Base-by-base conservation (phyloP, 2,113 vertebrate genomes). In the Percina caprodes region DNA sequence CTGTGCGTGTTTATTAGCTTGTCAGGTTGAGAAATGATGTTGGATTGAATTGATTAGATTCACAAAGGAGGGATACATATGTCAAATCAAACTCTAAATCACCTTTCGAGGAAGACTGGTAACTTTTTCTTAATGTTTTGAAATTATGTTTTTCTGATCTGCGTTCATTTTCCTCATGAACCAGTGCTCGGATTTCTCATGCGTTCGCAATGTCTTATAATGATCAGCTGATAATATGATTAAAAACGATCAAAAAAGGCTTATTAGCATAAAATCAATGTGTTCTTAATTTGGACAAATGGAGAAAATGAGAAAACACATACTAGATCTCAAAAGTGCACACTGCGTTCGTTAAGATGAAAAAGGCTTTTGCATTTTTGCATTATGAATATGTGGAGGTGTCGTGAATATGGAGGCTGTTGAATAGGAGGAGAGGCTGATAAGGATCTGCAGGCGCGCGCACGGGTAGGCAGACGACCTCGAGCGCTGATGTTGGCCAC, bases 341-440 rank as follows among this genome's bases (percentile, higher is more conserved):
- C 74, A 66, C 48, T 26, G 74, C 66, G 77, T 72, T 70, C 61
- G 80, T 77, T 67, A 48, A 76, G 86, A 86, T 74, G 67, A 33
- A 60, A 78, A 87, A 86, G 82, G 76, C 84, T 93, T 94, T 95
- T 93, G 92, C 91, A 92, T 95, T 93, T 93, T 93, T 92, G 90
- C 88, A 90, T 93, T 90, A 93, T 94, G 91, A 92, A 90, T 91
- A 88, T 90, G 86, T 89, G 89, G 82, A 89, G 89, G 88, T 93
- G 92, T 92, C 90, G 89, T 94, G 92, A 94, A 94, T 94, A 94
- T 94, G 94, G 89, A 93, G 91, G 90, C 86, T 89, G 86, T 77
- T 88, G 90, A 90, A 93, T 71, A 87, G 66, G 74, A 85, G 83
- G 82, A 82, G 80, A 90, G 81, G 83, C 82, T 84, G 88, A 92